These are phyloP conservation scores for Steinernema carpocapsae DNA, from an alignment of 2,888 invertebrate species.

Conservation along the genomic window DNA sequence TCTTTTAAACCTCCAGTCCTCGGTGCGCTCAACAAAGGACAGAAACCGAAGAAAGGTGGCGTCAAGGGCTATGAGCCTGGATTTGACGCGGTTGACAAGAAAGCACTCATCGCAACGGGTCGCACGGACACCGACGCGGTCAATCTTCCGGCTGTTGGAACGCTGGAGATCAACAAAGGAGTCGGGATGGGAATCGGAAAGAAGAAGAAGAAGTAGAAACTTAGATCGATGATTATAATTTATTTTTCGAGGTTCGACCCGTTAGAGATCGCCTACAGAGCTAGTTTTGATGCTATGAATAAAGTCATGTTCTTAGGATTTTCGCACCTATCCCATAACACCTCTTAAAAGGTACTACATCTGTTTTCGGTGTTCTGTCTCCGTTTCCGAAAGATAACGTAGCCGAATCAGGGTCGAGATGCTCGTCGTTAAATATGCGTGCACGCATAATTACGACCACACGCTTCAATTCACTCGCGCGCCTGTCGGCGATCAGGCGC, in stretches of 20 bases:
- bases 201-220: not conserved
- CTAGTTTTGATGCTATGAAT: not conserved
- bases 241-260: not conserved
- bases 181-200: constrained; percentile 63
- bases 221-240: not conserved
- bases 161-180: constrained; percentile 56
- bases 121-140: constrained; percentile 52
- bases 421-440: constrained; percentile 18
- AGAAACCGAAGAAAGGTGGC: constrained; percentile 42
- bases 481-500: not conserved
- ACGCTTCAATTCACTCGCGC: constrained; percentile 10
- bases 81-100: constrained; percentile 60
- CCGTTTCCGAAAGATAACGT: not conserved
- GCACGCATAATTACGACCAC: constrained; percentile 20
- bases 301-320: not conserved
- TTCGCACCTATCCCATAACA: not conserved
- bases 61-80: constrained; percentile 56
- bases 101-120: constrained; percentile 58
- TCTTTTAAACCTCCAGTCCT: not conserved
- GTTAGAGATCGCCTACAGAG: not conserved
- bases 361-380: not conserved
- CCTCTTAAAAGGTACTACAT: not conserved
- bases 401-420: not conserved
- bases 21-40: constrained; percentile 25
- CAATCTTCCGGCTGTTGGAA: constrained; percentile 58